A percentile compares a stretch with the other conserved stretches of the same genome.
phyloP scores from a whole-genome alignment of 35 echinoderm and acorn worm genomes.

The Heliocidaris tuberculata region DNA sequence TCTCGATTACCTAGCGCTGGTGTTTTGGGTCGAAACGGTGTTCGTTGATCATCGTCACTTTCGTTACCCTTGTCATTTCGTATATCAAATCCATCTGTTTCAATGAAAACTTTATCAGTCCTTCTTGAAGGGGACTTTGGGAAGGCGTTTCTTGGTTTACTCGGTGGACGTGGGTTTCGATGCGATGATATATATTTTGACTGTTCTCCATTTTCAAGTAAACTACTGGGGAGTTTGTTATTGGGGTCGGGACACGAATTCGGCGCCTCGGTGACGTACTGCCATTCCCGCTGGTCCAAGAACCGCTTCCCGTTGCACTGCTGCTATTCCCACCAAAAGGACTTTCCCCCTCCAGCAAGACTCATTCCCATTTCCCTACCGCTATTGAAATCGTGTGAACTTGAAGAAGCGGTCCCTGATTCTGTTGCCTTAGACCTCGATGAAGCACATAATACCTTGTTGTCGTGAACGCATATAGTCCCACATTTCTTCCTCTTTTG shows the following conservation, averaged over 20 bases:
- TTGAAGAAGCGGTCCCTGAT: neutral
- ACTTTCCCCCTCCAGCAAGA: neutral
- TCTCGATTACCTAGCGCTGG: neutral
- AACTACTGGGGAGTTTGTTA: neutral
- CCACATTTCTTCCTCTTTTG: neutral
- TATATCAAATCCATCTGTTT: neutral
- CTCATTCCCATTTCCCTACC: neutral
- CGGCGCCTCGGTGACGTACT: neutral
- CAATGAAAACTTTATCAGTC: neutral
- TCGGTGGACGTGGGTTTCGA: neutral
- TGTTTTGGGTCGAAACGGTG: neutral
- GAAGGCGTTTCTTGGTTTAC: neutral
- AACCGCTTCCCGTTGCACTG: slow-evolving; percentile 12
- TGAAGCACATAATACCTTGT: neutral
- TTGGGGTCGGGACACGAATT: slow-evolving; percentile 1
- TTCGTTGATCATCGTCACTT: neutral
- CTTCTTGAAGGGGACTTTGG: neutral
- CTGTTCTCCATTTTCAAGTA: neutral
- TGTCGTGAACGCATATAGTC: slow-evolving; percentile 15
- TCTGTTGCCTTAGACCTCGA: neutral
- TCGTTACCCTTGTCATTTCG: neutral
- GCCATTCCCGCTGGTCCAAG: slow-evolving; percentile 28
- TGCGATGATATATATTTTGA: neutral
- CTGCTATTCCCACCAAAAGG: slow-evolving; percentile 19
- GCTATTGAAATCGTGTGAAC: neutral